These are phyloP conservation scores for Lithophane socia DNA, from an alignment of 2,888 invertebrate genomes.

Conservation along the genomic window DNA sequence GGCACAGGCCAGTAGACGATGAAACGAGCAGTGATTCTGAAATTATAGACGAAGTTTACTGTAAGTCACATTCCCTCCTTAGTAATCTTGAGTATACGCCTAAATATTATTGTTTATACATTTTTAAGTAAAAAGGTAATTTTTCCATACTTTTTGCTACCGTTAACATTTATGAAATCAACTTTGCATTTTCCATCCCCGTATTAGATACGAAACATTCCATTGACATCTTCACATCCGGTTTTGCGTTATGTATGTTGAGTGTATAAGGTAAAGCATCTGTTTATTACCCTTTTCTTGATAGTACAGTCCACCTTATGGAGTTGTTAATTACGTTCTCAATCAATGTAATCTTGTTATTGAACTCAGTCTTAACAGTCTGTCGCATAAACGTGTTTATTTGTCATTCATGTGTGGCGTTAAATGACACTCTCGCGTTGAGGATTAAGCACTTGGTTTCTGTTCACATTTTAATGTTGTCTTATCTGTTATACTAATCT, in stretches of 20 bases:
- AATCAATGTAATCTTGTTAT: conserved; percentile 4
- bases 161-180: conserved; percentile 6
- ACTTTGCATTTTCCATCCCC: conserved; percentile 13
- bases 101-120: conserved; percentile 37
- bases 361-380: background rate
- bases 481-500: conserved; percentile 30
- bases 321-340: background rate
- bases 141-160: conserved; percentile 21
- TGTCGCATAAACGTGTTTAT: conserved; percentile 20
- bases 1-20: conserved; percentile 85
- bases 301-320: background rate
- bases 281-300: background rate
- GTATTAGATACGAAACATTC: conserved; percentile 13
- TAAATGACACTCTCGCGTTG: conserved; percentile 18
- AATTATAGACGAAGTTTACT: conserved; percentile 75
- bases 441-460: conserved; percentile 28
- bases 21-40: conserved; percentile 86
- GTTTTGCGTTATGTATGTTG: conserved; percentile 1
- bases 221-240: conserved; percentile 16
- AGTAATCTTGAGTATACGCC: conserved; percentile 28
- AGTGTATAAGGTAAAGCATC: background rate
- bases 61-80: conserved; percentile 75
- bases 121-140: background rate
- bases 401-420: conserved; percentile 22
- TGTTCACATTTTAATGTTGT: conserved; percentile 25